A percentile compares a stretch with the other conserved stretches of the same genome.
These are phyloP conservation scores for Agrochola lychnidis DNA, from an alignment of 2,888 invertebrate genomes.

Conservation along the genomic window DNA sequence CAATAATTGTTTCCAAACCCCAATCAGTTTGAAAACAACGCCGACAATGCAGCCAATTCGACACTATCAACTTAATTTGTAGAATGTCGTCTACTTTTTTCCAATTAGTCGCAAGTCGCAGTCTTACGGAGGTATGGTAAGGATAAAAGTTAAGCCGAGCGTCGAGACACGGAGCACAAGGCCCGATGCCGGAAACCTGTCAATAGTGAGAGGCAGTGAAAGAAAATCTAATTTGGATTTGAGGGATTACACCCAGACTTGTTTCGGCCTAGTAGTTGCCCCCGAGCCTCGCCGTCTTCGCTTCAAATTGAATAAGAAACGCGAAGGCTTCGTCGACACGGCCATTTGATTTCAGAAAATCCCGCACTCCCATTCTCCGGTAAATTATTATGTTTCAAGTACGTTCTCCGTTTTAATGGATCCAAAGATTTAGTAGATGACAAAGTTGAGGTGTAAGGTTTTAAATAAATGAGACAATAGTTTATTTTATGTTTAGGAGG, in stretches of 20 bases:
- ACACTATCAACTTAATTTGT: conserved; percentile 62
- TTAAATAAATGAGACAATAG: conserved; percentile 25
- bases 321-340: conserved; percentile 77
- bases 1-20: neutral
- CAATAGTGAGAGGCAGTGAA: conserved; percentile 87
- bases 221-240: conserved; percentile 91
- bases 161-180: conserved; percentile 64
- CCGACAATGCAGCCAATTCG: conserved; percentile 46
- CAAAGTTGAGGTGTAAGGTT: conserved; percentile 29
- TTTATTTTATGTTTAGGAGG: conserved; percentile 6
- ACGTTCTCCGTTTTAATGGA: conserved; percentile 52
- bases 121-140: conserved; percentile 64
- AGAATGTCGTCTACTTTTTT: conserved; percentile 68
- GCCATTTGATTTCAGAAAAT: conserved; percentile 77
- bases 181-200: conserved; percentile 80
- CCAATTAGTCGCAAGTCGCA: conserved; percentile 76
- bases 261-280: conserved; percentile 88
- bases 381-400: conserved; percentile 72
- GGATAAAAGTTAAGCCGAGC: conserved; percentile 79
- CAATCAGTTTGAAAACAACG: conserved; percentile 25
- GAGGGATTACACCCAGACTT: conserved; percentile 88
- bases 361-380: conserved; percentile 63
- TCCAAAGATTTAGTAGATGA: conserved; percentile 52
- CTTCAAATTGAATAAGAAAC: conserved; percentile 84
- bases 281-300: conserved; percentile 75